Percentiles rank a stretch among this genome's conserved stretches.
phyloP scores from a whole-genome alignment of 2,888 invertebrate genomes.

The Caenorhabditis zanzibari region DNA sequence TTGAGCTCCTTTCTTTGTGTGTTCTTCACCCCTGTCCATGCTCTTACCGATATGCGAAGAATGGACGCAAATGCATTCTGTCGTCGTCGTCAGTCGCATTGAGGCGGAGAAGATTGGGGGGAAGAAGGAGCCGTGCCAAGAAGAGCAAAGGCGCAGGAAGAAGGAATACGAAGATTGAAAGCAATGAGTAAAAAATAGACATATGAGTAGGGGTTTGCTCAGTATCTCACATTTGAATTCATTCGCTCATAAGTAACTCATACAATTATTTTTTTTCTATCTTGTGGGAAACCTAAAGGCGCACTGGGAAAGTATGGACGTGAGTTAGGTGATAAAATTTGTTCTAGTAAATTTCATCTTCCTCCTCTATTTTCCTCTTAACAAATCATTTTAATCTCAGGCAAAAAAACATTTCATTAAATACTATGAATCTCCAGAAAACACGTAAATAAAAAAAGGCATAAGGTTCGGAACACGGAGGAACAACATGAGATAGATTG shows the following conservation, averaged over 20 bases:
- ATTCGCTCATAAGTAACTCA: not conserved
- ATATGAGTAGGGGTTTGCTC: conserved; percentile 3
- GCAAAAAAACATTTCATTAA: too few species aligned
- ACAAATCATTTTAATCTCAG: too few species aligned
- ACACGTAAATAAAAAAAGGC: too few species aligned
- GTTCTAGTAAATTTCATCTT: too few species aligned
- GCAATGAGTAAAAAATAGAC: conserved; percentile 5
- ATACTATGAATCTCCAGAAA: not conserved
- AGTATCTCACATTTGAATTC: not conserved
- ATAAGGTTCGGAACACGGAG: not conserved
- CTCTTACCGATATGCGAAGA: conserved; percentile 24
- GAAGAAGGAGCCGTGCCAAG: conserved; percentile 11
- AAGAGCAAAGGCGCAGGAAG: conserved; percentile 1
- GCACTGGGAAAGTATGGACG: too few species aligned
- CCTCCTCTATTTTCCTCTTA: too few species aligned
- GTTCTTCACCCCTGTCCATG: too few species aligned
- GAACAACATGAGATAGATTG: not conserved
- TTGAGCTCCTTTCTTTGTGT: conserved; percentile 8
- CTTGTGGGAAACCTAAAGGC: too few species aligned
- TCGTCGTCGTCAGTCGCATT: conserved; percentile 20
- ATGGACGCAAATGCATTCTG: not conserved
- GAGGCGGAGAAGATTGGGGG: conserved; percentile 16
- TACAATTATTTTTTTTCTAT: too few species aligned
- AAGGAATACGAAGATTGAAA: conserved; percentile 17
- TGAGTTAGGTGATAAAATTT: too few species aligned